phyloP scores from a whole-genome alignment of 2,888 invertebrate genomes.

The Agrochola circellaris region DNA sequence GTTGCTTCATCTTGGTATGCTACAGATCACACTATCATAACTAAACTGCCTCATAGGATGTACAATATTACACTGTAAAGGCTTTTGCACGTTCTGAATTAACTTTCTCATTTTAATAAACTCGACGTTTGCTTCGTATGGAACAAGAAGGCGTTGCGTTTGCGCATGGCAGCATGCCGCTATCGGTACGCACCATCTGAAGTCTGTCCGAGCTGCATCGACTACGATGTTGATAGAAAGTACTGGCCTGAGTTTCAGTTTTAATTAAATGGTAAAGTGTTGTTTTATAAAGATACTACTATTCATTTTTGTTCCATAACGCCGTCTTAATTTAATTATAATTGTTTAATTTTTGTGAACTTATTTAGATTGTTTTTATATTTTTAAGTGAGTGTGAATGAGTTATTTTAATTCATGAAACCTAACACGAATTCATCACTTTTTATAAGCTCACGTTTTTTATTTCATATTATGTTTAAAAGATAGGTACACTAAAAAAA shows the following conservation, averaged over 20 bases:
- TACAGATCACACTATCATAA: background rate
- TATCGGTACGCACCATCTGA: conserved; percentile 56
- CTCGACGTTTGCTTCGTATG: background rate
- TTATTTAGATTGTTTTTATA: background rate
- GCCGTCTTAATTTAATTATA: background rate
- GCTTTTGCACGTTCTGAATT: background rate
- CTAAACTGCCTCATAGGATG: background rate
- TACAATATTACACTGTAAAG: background rate
- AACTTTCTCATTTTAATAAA: conserved; percentile 21
- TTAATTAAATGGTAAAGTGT: conserved; percentile 21
- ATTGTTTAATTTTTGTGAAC: background rate
- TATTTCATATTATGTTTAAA: too few species aligned
- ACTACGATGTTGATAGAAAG: conserved; percentile 36
- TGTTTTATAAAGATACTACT: background rate
- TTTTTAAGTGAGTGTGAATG: background rate
- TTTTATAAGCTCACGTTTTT: background rate
- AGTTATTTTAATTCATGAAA: background rate
- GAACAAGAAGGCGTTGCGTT: conserved; percentile 27
- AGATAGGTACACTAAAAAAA: background rate
- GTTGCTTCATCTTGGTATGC: background rate
- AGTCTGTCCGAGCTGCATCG: conserved; percentile 28
- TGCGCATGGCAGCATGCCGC: conserved; percentile 29
- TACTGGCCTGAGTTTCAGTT: conserved; percentile 1
- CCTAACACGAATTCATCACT: background rate
- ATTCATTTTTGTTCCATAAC: too few species aligned